These are phyloP conservation scores for Coreius guichenoti DNA, from an alignment of 2,797 vertebrate genomes.

Conservation along the genomic window DNA sequence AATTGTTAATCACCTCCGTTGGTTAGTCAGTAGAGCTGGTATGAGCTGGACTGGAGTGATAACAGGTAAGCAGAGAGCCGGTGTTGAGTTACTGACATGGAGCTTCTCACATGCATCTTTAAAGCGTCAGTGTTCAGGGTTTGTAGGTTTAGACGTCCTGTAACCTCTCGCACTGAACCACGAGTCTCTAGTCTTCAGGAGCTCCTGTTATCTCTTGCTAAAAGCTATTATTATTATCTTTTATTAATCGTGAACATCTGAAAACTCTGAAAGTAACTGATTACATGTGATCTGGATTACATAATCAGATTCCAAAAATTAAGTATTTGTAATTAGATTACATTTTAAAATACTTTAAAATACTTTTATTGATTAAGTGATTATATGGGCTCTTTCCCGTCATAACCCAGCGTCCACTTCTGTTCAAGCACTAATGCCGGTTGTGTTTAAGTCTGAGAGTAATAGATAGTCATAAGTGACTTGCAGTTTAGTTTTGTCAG, in stretches of 20 bases:
- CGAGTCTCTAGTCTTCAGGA: neutral
- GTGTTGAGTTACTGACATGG: slow-evolving; percentile 23
- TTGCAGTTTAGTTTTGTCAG: no score
- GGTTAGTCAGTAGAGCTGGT: slow-evolving; percentile 40
- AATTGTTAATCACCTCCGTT: slow-evolving; percentile 75
- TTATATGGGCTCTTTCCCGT: no score
- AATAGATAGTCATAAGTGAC: no score
- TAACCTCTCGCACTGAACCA: no score
- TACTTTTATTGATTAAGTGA: no score
- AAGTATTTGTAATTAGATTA: neutral
- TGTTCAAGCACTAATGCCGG: no score
- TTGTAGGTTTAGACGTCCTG: neutral
- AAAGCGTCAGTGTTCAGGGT: neutral
- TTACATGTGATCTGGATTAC: neutral
- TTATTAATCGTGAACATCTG: no score
- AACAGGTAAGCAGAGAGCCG: neutral
- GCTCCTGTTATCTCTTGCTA: no score
- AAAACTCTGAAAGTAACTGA: neutral
- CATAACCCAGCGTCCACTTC: no score
- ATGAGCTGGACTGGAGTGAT: slow-evolving; percentile 10
- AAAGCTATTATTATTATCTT: no score
- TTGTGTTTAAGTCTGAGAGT: no score
- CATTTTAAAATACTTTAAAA: no score
- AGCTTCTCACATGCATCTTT: slow-evolving; percentile 31
- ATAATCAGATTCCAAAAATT: neutral